These are phyloP conservation scores for Porites australiensis DNA, from an alignment of 64 coral and sea anemone species.

Conservation along the genomic window DNA sequence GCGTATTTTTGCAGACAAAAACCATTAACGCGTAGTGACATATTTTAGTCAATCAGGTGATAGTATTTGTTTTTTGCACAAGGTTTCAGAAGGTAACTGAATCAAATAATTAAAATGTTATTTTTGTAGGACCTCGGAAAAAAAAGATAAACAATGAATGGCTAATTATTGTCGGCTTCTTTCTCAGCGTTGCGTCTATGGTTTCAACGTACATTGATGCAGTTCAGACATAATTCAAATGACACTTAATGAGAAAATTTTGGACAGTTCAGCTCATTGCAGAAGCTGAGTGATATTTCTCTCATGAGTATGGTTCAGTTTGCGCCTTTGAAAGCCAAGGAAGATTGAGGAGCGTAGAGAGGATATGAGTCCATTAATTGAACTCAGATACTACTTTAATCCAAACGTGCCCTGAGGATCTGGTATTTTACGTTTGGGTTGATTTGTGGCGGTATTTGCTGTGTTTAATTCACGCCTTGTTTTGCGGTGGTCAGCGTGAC, in stretches of 20 bases:
- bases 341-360: no score
- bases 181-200: neutral
- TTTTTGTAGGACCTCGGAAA: neutral
- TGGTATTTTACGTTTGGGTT: no score
- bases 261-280: no score
- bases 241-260: neutral
- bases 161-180: neutral
- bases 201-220: conserved; percentile 1
- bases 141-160: neutral
- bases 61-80: neutral
- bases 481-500: no score
- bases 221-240: neutral
- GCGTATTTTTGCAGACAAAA: conserved; percentile 15
- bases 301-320: no score
- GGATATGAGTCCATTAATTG: no score
- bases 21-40: conserved; percentile 29
- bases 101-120: neutral
- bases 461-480: no score
- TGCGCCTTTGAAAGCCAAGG: no score
- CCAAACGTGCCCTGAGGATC: no score
- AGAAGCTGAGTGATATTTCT: no score
- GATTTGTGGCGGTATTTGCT: no score
- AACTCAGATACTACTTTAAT: no score
- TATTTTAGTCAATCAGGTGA: neutral
- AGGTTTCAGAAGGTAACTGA: neutral